A percentile compares a stretch with the other conserved stretches of the same genome.
Evolutionary conservation across 2,113 vertebrate species (phyloP).

Genomic region (Silurus glanis): DNA sequence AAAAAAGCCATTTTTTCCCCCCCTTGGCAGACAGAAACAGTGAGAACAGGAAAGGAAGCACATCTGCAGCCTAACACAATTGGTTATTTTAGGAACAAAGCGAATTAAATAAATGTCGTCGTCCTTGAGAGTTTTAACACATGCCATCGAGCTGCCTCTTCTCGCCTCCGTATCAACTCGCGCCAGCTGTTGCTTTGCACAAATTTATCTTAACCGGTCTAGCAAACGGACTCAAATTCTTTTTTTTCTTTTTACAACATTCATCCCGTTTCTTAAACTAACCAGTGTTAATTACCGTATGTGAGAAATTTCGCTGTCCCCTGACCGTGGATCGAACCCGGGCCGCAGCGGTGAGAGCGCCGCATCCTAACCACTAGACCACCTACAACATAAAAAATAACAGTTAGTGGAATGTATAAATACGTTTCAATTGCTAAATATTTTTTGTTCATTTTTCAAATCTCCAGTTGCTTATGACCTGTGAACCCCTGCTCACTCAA

Average conservation of each 20-base stretch:
- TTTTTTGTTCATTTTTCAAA: neutral
- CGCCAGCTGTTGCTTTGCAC: constrained; percentile 16
- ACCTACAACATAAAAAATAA: neutral
- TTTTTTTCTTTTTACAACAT: constrained; percentile 1
- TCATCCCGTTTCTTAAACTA: neutral
- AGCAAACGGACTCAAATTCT: neutral
- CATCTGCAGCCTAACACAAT: constrained; percentile 7
- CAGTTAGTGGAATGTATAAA: neutral
- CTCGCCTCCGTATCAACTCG: neutral
- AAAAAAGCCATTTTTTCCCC: neutral
- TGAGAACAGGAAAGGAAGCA: constrained; percentile 10
- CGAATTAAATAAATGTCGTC: neutral
- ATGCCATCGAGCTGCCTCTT: neutral
- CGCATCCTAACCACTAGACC: too few species aligned
- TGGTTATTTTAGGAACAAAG: constrained; percentile 28
- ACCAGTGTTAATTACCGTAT: neutral
- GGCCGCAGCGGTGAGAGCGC: too few species aligned
- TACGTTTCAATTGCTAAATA: too few species aligned
- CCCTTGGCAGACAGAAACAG: neutral
- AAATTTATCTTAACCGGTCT: neutral
- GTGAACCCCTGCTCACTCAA: neutral
- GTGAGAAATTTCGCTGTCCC: too few species aligned
- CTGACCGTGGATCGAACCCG: too few species aligned
- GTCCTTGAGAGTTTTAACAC: constrained; percentile 1
- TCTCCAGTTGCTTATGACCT: neutral